These are phyloP conservation scores for Periophthalmus modestus DNA, from an alignment of 2,113 vertebrate genomes.

Conservation along the genomic window DNA sequence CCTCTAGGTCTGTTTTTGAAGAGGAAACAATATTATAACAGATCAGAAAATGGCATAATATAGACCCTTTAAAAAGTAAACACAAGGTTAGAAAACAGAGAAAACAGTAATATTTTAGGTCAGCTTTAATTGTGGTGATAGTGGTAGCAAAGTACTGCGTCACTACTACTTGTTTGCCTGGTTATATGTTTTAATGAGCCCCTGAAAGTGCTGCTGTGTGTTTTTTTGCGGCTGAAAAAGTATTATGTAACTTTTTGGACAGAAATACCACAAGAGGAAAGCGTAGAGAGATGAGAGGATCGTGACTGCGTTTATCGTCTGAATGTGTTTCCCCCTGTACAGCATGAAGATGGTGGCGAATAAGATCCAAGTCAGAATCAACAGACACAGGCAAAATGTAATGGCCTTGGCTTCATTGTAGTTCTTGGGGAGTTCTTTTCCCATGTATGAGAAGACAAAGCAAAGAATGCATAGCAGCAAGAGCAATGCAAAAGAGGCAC, in stretches of 20 bases:
- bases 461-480: constrained; percentile 69
- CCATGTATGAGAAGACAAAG: constrained; percentile 85
- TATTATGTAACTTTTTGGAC: constrained; percentile 83
- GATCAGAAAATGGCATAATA: too few relatives aligned
- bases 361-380: constrained; percentile 77
- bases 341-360: constrained; percentile 66
- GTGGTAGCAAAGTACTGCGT: too few relatives aligned
- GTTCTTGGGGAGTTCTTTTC: constrained; percentile 87
- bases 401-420: constrained; percentile 89
- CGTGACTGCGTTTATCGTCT: constrained; percentile 51
- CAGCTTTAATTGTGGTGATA: too few relatives aligned
- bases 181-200: constrained; percentile 83
- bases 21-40: too few relatives aligned
- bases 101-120: too few relatives aligned
- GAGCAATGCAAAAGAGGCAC: constrained; percentile 33
- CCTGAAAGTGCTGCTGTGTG: constrained; percentile 82
- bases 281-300: constrained; percentile 70
- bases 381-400: constrained; percentile 83
- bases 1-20: too few relatives aligned
- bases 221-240: constrained; percentile 80
- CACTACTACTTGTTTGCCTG: constrained; percentile 64
- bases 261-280: constrained; percentile 80
- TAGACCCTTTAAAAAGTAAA: too few relatives aligned
- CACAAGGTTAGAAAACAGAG: too few relatives aligned
- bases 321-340: constrained; percentile 66